Evolutionary conservation across 1,140 invertebrate species (phyloP), one percentile per base, ranked within the genome.

Genomic region (Drosophila lowei): DNA sequence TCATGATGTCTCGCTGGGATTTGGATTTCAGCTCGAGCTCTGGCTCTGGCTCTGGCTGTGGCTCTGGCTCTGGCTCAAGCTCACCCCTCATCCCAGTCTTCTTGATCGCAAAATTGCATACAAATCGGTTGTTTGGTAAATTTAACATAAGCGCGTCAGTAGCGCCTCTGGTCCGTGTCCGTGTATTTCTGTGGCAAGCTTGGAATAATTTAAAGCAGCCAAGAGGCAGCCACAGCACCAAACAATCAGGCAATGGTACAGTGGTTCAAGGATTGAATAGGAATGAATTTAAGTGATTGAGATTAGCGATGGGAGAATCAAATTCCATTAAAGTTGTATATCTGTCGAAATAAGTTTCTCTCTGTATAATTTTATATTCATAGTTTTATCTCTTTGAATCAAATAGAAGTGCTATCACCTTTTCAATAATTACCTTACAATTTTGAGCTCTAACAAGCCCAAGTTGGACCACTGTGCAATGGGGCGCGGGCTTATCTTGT

Each of bases 1-100:
- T 89, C 89, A 90, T 90, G 84, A 90, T 90, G 89, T 90, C 89
- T 90, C 89, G 89, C 59, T 89, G 88, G 88, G 83, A 84, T 79
- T 88, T 88, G 74, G 83, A 88, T 81, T 88, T 88, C 75, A 88
- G 61, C 56, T 50, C 48, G 46, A 49, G 34, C 34, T 34, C 23
- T 23, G 25, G 28, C 41, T 30, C 28, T 7, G 7, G 28, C 28
- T 7, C 7, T 30, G 23, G 23, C 23, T 23, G 2, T 23, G 21
- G 4, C 21, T 23, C 21, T 3, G 28, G 8, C 28, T 28, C 25
- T 30, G 30, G 30, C 8, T 30, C 8, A 3, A 8, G 30, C 34
- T n/a, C 46, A 23, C 16, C 46, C 16, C 11, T 15, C 8, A 1
- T 30, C 23, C 18, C 2, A 59, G 47, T 54, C 55, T 61, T 23